These are phyloP conservation scores for Ceratina calcarata DNA, from an alignment of 1,140 invertebrate species.

Conservation along the genomic window DNA sequence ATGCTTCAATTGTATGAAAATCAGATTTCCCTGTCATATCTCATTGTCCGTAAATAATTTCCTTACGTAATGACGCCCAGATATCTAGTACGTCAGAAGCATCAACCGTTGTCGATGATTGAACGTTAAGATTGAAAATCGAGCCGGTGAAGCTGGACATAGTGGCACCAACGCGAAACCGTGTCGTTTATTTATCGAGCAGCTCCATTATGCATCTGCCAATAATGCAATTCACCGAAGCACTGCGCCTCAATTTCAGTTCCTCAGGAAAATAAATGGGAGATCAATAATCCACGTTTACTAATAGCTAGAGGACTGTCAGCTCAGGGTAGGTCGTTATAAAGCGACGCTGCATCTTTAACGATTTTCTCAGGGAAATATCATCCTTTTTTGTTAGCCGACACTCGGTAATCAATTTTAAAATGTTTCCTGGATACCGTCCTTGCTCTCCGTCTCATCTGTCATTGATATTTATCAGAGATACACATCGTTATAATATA, in stretches of 20 bases:
- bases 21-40: too few relatives aligned
- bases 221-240: conserved; percentile 39
- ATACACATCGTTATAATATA: too few relatives aligned
- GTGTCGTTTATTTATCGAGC: conserved; percentile 29
- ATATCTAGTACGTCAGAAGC: not conserved
- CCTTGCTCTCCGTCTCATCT: too few relatives aligned
- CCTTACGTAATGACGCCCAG: too few relatives aligned
- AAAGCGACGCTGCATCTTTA: not conserved
- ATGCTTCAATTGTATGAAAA: too few relatives aligned
- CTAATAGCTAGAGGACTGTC: conserved; percentile 30
- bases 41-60: too few relatives aligned
- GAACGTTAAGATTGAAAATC: conserved; percentile 18
- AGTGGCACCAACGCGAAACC: conserved; percentile 1
- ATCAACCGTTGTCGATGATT: not conserved
- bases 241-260: conserved; percentile 28
- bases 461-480: too few relatives aligned
- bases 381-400: not conserved
- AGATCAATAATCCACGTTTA: conserved; percentile 46
- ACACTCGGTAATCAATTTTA: not conserved
- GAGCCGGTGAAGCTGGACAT: conserved; percentile 7
- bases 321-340: not conserved
- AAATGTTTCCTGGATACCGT: not conserved
- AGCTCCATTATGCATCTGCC: conserved; percentile 37
- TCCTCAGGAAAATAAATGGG: conserved; percentile 8
- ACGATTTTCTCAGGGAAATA: not conserved